phyloP scores from a whole-genome alignment of 2,797 vertebrate species.

The Serranus cabrilla region DNA sequence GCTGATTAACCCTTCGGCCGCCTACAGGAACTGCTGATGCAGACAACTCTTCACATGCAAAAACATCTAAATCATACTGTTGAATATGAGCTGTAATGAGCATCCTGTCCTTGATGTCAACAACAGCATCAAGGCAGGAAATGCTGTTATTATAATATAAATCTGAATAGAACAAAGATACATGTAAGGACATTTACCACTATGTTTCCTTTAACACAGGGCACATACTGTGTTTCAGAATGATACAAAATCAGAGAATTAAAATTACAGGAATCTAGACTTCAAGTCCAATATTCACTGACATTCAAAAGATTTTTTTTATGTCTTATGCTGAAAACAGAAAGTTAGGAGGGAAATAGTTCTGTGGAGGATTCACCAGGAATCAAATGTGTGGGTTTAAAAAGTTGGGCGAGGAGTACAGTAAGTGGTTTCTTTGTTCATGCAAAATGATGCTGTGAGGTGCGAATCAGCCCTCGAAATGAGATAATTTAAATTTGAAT shows the following conservation, averaged over 20 bases:
- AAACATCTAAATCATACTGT: conserved; percentile 38
- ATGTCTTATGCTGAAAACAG: conserved; percentile 43
- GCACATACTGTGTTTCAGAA: conserved; percentile 38
- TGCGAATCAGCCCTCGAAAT: conserved; percentile 4
- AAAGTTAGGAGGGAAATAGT: not conserved
- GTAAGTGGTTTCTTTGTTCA: conserved; percentile 11
- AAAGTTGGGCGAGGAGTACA: conserved; percentile 12
- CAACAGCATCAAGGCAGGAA: conserved; percentile 15
- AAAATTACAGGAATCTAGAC: conserved; percentile 50
- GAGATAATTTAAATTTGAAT: conserved; percentile 4
- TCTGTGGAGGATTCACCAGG: conserved; percentile 10
- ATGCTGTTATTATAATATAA: conserved; percentile 60
- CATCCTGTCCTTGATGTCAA: conserved; percentile 20
- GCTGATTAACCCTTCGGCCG: conserved; percentile 19
- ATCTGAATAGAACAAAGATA: not conserved
- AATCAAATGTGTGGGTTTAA: conserved; percentile 37
- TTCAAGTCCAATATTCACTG: conserved; percentile 32
- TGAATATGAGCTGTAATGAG: conserved; percentile 45
- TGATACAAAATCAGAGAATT: conserved; percentile 64
- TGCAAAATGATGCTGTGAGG: conserved; percentile 21
- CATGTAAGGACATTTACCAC: conserved; percentile 43
- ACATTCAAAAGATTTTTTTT: conserved; percentile 51
- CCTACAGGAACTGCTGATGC: conserved; percentile 11
- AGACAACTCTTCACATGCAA: conserved; percentile 25
- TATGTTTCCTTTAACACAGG: conserved; percentile 50